Percentiles rank a stretch among this genome's conserved stretches.
These are phyloP conservation scores for Halichoeres trimaculatus DNA, from an alignment of 2,113 vertebrate genomes.

Conservation along the genomic window DNA sequence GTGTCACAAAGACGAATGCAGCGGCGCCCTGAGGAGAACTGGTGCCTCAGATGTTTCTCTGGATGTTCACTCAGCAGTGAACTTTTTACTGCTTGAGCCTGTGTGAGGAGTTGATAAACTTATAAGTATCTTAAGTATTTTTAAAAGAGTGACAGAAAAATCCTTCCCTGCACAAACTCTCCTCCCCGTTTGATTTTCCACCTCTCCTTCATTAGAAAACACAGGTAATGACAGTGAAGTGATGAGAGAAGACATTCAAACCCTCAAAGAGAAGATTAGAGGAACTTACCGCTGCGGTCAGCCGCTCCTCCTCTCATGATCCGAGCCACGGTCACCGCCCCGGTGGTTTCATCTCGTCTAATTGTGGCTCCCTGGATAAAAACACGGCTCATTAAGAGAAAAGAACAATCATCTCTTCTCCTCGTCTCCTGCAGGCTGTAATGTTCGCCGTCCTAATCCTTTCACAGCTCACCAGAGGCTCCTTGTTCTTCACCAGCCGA, in stretches of 20 bases:
- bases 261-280: background rate
- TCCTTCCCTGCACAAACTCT: too few species aligned
- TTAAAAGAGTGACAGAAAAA: too few species aligned
- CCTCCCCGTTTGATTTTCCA: too few species aligned
- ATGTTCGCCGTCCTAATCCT: background rate
- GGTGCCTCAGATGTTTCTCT: too few species aligned
- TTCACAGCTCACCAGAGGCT: slow-evolving; percentile 88
- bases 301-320: slow-evolving; percentile 97
- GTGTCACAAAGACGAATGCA: too few species aligned
- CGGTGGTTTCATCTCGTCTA: slow-evolving; percentile 90
- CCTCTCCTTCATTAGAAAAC: too few species aligned
- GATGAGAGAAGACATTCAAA: background rate
- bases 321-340: slow-evolving; percentile 91
- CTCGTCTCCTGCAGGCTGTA: background rate
- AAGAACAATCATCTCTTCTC: background rate
- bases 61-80: too few species aligned
- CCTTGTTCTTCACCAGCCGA: slow-evolving; percentile 96
- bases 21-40: too few species aligned
- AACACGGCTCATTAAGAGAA: background rate
- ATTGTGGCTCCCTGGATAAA: slow-evolving; percentile 92
- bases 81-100: too few species aligned
- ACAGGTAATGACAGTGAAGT: background rate
- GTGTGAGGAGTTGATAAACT: too few species aligned
- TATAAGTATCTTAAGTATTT: too few species aligned
- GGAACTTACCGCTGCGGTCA: slow-evolving; percentile 89